Evolutionary conservation across 2,888 invertebrate species (phyloP).

Genomic region (Troides helena): DNA sequence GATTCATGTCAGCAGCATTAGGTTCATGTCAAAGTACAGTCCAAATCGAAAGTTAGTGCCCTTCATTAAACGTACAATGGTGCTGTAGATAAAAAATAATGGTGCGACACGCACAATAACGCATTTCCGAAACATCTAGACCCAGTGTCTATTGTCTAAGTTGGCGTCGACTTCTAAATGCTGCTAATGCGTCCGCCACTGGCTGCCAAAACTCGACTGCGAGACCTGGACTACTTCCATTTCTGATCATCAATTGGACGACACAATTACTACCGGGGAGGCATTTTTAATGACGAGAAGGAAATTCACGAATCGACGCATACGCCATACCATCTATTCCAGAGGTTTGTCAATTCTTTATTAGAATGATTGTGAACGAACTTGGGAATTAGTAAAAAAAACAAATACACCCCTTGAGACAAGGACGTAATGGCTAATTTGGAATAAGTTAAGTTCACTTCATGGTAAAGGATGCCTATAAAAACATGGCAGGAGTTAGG

Average conservation of each 20-base stretch:
- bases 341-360: too few species aligned
- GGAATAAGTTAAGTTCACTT: too few species aligned
- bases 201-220: constrained; percentile 17
- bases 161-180: constrained; percentile 22
- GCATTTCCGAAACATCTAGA: constrained; percentile 4
- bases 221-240: constrained; percentile 24
- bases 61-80: too few species aligned
- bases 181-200: constrained; percentile 6
- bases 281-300: constrained; percentile 2
- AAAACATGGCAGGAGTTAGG: too few species aligned
- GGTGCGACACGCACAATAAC: constrained; percentile 5
- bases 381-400: too few species aligned
- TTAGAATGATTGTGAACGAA: too few species aligned
- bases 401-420: too few species aligned
- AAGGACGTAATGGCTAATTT: too few species aligned
- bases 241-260: neutral
- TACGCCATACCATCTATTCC: neutral
- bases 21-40: too few species aligned
- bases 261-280: constrained; percentile 10
- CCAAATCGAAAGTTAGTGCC: too few species aligned
- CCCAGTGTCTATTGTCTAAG: constrained; percentile 17
- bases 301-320: neutral
- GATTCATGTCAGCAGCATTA: too few species aligned
- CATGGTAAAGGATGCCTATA: too few species aligned
- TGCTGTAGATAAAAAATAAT: neutral